Conservation (phyloP, 1,140 invertebrate genomes). For the Leptinotarsa lineolata region DNA sequence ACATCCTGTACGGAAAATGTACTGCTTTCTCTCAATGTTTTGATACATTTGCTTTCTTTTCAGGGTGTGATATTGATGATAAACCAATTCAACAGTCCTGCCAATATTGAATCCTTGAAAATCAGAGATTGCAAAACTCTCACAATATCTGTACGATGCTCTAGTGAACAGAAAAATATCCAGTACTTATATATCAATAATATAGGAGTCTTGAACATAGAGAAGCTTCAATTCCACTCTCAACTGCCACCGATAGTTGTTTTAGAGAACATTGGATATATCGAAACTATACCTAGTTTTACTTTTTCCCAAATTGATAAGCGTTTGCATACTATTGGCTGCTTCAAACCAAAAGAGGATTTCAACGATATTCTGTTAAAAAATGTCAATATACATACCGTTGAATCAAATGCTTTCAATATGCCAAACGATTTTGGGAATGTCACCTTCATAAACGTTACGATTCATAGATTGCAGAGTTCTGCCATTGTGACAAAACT, state of each 20-base stretch:
- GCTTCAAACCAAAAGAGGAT: conserved; percentile 44
- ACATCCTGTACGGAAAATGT: no score
- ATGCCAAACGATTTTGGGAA: conserved; percentile 56
- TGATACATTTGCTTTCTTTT: no score
- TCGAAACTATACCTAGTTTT: conserved; percentile 55
- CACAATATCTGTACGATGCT: conserved; percentile 57
- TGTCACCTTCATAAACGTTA: conserved; percentile 59
- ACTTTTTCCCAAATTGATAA: conserved; percentile 52
- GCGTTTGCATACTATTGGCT: conserved; percentile 21
- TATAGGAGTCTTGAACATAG: conserved; percentile 41
- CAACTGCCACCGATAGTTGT: conserved; percentile 53
- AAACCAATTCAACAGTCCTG: no score
- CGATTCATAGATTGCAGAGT: conserved; percentile 54
- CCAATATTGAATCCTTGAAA: no score
- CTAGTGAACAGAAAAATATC: conserved; percentile 46
- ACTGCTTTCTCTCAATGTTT: no score
- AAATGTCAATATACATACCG: conserved; percentile 58
- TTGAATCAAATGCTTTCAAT: conserved; percentile 57
- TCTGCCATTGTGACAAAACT: conserved; percentile 56
- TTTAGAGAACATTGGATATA: conserved; percentile 57
- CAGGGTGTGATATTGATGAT: no score
- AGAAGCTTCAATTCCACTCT: conserved; percentile 34
- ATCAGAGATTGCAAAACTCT: conserved; percentile 55
- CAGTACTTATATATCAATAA: conserved; percentile 21
- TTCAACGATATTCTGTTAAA: conserved; percentile 55